Evolutionary conservation across 2,888 invertebrate genomes (phyloP).

Genomic region (Ommatoiulus sabulosus): DNA sequence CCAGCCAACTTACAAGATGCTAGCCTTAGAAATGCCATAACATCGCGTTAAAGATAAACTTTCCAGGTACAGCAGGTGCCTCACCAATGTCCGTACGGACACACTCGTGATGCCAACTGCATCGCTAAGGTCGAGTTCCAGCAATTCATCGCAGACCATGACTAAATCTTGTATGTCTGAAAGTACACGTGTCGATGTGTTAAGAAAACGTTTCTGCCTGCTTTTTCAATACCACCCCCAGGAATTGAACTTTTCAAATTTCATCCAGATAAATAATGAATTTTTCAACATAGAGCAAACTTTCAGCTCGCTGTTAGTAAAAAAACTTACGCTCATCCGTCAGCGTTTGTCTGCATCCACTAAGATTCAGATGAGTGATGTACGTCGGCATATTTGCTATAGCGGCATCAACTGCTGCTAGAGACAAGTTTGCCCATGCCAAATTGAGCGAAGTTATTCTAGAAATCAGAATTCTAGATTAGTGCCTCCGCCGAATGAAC

Average conservation of each 20-base stretch:
- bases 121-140: constrained; percentile 91
- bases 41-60: constrained; percentile 70
- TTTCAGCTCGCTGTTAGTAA: neutral
- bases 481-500: too few species aligned
- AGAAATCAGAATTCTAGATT: neutral
- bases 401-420: constrained; percentile 74
- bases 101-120: constrained; percentile 78
- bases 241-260: too few species aligned
- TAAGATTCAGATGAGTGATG: constrained; percentile 81
- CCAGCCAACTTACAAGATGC: constrained; percentile 76
- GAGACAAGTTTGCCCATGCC: constrained; percentile 81
- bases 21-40: constrained; percentile 78
- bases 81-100: constrained; percentile 73
- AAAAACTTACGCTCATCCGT: constrained; percentile 77
- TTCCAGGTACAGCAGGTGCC: constrained; percentile 72
- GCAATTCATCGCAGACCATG: constrained; percentile 76
- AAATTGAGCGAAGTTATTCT: constrained; percentile 69
- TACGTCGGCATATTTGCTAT: constrained; percentile 75
- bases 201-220: too few species aligned
- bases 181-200: constrained; percentile 63
- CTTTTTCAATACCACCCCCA: too few species aligned
- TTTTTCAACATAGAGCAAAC: neutral
- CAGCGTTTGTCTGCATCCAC: constrained; percentile 83
- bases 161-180: constrained; percentile 79
- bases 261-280: neutral